Evolutionary conservation across 2,888 invertebrate species (phyloP).

Genomic region (Magallana nippona): DNA sequence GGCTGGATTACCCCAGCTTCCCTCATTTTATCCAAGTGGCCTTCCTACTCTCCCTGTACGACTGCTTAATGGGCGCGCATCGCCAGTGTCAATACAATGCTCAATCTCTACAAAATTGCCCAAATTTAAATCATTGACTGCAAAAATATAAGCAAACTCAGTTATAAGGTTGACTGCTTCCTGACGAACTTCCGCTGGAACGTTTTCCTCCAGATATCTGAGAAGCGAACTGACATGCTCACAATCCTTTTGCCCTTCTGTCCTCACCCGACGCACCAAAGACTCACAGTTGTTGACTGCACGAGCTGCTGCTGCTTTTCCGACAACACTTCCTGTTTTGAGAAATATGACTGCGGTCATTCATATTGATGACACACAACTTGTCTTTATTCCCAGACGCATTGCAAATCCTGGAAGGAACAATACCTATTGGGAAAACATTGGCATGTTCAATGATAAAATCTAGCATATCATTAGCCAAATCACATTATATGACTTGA

Average conservation of each 20-base stretch:
- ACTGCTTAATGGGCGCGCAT: conserved; percentile 39
- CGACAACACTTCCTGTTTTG: conserved; percentile 5
- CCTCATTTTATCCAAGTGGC: conserved; percentile 48
- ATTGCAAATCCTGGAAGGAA: not conserved
- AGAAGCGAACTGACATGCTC: not conserved
- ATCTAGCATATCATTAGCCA: not conserved
- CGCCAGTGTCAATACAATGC: conserved; percentile 48
- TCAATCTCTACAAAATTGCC: conserved; percentile 46
- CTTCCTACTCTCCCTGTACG: conserved; percentile 51
- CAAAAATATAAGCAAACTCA: not conserved
- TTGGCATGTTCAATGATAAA: not conserved
- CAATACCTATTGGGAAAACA: not conserved
- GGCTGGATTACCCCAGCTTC: conserved; percentile 48
- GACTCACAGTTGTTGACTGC: not conserved
- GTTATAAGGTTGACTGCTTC: not conserved
- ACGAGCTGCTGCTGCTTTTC: not conserved
- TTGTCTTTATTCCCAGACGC: not conserved
- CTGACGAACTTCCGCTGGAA: not conserved
- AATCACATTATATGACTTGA: not conserved
- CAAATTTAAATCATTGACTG: conserved; percentile 45
- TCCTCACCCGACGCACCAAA: not conserved
- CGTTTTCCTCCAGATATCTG: not conserved
- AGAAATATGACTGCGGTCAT: not conserved
- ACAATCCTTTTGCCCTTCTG: not conserved
- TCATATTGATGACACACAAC: conserved; percentile 5